phyloP scores from a whole-genome alignment of 2,113 vertebrate species.

The Chauna torquata region DNA sequence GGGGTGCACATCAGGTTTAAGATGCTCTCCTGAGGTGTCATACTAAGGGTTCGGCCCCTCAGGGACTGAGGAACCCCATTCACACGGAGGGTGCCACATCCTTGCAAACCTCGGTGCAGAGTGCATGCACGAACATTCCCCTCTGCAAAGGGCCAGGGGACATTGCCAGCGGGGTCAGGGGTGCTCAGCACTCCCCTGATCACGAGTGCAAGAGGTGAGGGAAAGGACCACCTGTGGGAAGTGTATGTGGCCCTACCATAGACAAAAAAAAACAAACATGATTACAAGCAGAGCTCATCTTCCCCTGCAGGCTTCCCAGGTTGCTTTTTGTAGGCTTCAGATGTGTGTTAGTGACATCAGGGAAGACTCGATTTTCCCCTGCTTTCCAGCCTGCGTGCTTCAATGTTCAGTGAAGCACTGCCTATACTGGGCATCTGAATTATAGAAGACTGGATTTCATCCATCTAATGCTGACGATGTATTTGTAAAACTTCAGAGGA shows the following conservation, averaged over 20 bases:
- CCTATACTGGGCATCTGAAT: neutral
- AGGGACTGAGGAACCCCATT: neutral
- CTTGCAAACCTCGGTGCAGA: neutral
- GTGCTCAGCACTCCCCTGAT: neutral
- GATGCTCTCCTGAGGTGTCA: neutral
- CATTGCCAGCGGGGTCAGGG: fast-evolving
- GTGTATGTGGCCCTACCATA: neutral
- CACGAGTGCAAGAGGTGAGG: neutral
- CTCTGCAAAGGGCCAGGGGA: neutral
- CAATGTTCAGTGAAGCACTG: neutral
- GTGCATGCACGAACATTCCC: neutral
- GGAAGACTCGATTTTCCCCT: neutral
- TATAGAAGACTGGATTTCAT: neutral
- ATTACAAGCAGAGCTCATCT: neutral
- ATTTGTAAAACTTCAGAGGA: slow-evolving; percentile 15
- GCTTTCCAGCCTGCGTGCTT: neutral
- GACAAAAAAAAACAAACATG: neutral
- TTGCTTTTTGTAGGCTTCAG: neutral
- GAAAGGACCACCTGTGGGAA: neutral
- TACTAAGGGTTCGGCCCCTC: neutral
- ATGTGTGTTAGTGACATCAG: neutral
- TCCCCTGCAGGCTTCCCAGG: neutral
- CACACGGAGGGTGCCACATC: neutral
- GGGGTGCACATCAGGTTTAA: neutral
- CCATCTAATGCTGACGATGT: neutral